A percentile compares a stretch with the other conserved stretches of the same genome.
phyloP scores from a whole-genome alignment of 2,888 invertebrate genomes.

The Candidula unifasciata region DNA sequence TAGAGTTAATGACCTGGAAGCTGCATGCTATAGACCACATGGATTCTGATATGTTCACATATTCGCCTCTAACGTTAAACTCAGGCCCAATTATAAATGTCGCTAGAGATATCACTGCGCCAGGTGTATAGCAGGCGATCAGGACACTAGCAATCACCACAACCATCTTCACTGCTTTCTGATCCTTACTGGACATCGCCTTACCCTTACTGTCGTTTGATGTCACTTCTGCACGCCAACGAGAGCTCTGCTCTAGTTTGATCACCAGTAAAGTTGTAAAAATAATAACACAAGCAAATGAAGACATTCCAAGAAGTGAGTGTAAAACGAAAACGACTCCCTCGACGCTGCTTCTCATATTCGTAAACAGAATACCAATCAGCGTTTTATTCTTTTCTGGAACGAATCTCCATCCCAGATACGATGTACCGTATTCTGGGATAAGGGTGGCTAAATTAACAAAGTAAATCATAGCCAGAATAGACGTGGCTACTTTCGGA shows the following conservation, averaged over 20 bases:
- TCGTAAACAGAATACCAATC: neutral
- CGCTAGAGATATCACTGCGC: neutral
- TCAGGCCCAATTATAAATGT: neutral
- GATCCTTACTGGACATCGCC: neutral
- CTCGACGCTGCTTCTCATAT: neutral
- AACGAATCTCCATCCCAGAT: neutral
- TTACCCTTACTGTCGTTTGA: neutral
- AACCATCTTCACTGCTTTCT: constrained; percentile 12
- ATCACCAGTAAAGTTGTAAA: constrained; percentile 4
- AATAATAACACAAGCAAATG: constrained; percentile 1
- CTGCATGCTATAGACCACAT: neutral
- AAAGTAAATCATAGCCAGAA: neutral
- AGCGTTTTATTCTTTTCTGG: neutral
- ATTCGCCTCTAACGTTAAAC: neutral
- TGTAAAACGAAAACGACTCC: neutral
- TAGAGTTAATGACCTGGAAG: constrained; percentile 13
- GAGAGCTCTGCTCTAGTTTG: neutral
- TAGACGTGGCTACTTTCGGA: neutral
- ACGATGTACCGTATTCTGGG: constrained; percentile 19
- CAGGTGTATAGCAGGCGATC: constrained; percentile 4
- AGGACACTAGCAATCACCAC: constrained; percentile 8
- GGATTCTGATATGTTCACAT: neutral
- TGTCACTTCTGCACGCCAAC: neutral
- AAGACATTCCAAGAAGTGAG: neutral
- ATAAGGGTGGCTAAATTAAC: neutral